Conservation (phyloP, 2,888 invertebrate genomes). For the Nycteola revayana region DNA sequence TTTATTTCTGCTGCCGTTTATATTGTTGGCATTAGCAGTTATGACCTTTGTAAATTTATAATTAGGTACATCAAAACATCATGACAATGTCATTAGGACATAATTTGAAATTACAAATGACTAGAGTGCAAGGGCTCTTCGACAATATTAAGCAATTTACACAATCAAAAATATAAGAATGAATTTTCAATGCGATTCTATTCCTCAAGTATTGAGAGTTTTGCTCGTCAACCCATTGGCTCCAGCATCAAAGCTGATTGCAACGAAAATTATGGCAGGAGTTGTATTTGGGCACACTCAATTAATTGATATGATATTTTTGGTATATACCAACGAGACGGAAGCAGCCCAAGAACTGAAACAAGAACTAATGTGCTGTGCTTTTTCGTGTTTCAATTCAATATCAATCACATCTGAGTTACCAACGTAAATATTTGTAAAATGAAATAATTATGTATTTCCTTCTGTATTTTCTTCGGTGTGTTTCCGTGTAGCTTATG, state of each 20-base stretch:
- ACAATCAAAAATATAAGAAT: conserved; percentile 41
- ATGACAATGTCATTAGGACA: too few species aligned
- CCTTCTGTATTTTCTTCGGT: too few species aligned
- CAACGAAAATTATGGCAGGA: conserved; percentile 59
- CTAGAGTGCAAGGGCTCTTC: too few species aligned
- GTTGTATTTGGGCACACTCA: conserved; percentile 53
- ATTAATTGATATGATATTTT: conserved; percentile 52
- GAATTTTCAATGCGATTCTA: conserved; percentile 52
- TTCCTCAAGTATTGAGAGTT: conserved; percentile 49
- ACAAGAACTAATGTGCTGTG: conserved; percentile 51
- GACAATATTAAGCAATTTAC: too few species aligned
- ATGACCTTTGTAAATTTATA: too few species aligned
- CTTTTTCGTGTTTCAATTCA: conserved; percentile 50
- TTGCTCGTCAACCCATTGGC: conserved; percentile 57
- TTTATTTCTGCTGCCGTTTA: too few species aligned
- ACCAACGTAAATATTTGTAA: conserved; percentile 49
- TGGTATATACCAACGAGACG: conserved; percentile 59
- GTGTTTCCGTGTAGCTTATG: too few species aligned
- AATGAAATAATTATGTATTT: too few species aligned
- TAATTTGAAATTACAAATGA: too few species aligned
- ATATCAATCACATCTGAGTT: conserved; percentile 54
- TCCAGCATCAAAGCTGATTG: conserved; percentile 45
- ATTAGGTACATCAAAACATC: too few species aligned
- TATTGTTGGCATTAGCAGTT: too few species aligned
- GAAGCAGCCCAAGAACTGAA: conserved; percentile 43